Percentiles rank a stretch among this genome's conserved stretches.
phyloP scores from a whole-genome alignment of 1,140 invertebrate species.

The Pissodes strobi region DNA sequence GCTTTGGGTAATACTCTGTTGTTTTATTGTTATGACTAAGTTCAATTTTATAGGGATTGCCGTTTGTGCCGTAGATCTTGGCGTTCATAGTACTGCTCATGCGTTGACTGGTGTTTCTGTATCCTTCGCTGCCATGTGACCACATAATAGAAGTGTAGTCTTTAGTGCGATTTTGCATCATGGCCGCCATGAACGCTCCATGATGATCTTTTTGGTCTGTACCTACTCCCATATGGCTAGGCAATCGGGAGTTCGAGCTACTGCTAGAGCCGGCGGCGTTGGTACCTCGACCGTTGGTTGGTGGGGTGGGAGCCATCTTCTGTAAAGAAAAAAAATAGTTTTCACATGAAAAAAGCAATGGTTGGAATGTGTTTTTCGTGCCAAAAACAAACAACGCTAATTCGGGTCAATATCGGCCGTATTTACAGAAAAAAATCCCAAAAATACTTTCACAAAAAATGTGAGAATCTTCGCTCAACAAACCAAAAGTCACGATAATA shows the following conservation, averaged over 20 bases:
- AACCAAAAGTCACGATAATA: too few relatives aligned
- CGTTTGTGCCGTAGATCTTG: background rate
- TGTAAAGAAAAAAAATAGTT: background rate
- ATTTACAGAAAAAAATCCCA: too few relatives aligned
- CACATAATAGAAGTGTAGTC: background rate
- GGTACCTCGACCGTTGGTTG: background rate
- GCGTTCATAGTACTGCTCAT: background rate
- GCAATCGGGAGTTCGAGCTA: background rate
- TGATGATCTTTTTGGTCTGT: background rate
- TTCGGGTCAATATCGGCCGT: too few relatives aligned
- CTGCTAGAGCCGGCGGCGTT: background rate
- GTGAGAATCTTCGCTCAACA: too few relatives aligned
- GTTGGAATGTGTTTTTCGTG: too few relatives aligned
- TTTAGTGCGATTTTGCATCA: conserved; percentile 1
- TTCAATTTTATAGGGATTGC: background rate
- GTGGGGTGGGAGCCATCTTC: background rate
- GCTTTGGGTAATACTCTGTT: too few relatives aligned
- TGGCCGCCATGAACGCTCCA: background rate
- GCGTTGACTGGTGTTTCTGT: background rate
- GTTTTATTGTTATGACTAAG: background rate
- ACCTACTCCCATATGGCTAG: background rate
- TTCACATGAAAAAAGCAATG: background rate
- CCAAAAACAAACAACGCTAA: too few relatives aligned
- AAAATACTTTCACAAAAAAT: background rate
- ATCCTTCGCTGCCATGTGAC: background rate